These are phyloP conservation scores for Apodemus sylvaticus DNA, from an alignment of 2,113 vertebrate species.

Conservation along the genomic window DNA sequence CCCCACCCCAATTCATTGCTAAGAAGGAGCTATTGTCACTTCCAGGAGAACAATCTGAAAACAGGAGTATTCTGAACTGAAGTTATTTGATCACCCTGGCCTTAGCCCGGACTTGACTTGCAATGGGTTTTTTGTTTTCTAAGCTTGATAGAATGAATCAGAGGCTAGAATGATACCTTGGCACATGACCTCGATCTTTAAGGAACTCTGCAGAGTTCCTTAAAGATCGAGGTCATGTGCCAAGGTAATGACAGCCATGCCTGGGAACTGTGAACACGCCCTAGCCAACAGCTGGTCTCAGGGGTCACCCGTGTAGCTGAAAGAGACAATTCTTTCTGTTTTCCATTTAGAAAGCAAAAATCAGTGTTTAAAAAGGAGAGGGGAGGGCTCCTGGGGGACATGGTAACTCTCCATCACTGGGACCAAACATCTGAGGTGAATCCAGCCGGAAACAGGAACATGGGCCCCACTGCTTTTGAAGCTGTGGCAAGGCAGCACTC, in stretches of 20 bases:
- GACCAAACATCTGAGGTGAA: neutral
- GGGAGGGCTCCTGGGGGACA: rapidly evolving
- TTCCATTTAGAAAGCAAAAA: constrained; percentile 17
- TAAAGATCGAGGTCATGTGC: too few relatives aligned
- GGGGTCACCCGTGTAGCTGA: neutral
- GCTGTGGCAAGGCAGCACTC: too few relatives aligned
- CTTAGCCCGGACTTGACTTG: neutral
- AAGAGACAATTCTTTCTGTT: neutral
- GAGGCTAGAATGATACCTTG: neutral
- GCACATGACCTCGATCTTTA: neutral
- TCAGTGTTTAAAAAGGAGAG: neutral
- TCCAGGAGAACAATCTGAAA: neutral
- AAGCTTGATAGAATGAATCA: neutral
- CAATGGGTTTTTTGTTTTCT: neutral
- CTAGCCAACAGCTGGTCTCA: neutral
- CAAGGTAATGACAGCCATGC: neutral
- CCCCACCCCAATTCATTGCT: neutral
- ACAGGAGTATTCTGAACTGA: neutral
- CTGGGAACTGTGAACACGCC: neutral
- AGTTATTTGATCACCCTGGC: neutral
- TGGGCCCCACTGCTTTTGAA: neutral
- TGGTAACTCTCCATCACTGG: too few relatives aligned
- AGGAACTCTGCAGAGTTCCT: neutral
- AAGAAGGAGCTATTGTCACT: neutral
- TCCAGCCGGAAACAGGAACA: neutral